Conservation (phyloP, 2,797 vertebrate genomes). For the Spondyliosoma cantharus region DNA sequence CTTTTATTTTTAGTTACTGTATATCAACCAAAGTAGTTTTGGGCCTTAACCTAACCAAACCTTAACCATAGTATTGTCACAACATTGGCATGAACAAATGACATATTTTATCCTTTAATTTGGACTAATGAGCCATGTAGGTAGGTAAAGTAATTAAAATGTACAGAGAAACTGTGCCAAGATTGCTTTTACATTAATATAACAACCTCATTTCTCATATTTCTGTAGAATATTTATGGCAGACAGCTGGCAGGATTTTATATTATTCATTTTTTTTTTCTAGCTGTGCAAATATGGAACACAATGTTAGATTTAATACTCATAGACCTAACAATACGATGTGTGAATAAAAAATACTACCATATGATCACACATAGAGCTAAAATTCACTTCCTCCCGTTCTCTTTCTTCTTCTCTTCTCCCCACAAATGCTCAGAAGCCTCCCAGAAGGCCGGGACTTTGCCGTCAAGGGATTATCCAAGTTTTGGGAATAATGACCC, state of each 20-base stretch:
- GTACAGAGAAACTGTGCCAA: not conserved
- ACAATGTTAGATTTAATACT: not conserved
- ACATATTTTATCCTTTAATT: not conserved
- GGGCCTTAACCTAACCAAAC: too few species aligned
- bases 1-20: too few species aligned
- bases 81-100: not conserved
- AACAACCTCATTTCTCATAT: not conserved
- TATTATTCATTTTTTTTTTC: not conserved
- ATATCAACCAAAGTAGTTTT: too few species aligned
- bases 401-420: conserved; percentile 19
- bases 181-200: not conserved
- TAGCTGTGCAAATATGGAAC: not conserved
- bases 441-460: conserved; percentile 57
- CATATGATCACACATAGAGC: conserved; percentile 24
- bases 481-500: conserved; percentile 79
- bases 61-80: too few species aligned
- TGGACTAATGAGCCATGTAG: not conserved
- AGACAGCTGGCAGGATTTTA: not conserved
- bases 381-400: conserved; percentile 18
- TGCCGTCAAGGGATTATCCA: conserved; percentile 76
- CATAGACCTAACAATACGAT: not conserved
- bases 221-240: not conserved
- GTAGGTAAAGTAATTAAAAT: not conserved
- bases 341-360: conserved; percentile 15
- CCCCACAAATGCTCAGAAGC: conserved; percentile 45